Percentiles rank a stretch among this genome's conserved stretches.
phyloP scores from a whole-genome alignment of 2,113 vertebrate genomes.

The Aythya baeri region DNA sequence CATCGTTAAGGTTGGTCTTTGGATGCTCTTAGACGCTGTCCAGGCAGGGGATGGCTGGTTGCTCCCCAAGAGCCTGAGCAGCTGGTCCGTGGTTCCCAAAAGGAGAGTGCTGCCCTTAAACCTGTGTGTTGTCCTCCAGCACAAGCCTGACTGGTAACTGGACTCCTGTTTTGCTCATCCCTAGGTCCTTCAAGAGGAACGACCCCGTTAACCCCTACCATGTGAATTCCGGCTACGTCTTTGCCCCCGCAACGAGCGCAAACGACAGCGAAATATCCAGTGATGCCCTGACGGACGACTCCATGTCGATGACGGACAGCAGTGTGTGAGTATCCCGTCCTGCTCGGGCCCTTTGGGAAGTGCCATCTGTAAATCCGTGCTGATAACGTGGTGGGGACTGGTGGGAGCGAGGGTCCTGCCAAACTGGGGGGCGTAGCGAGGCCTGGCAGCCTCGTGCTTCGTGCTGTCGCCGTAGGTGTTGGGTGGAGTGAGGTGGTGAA shows the following conservation, averaged over 20 bases:
- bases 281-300: slow-evolving; percentile 93
- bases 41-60: not conserved
- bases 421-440: not conserved
- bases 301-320: slow-evolving; percentile 95
- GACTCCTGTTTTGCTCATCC: not conserved
- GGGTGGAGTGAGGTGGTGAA: not conserved
- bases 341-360: fast-evolving
- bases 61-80: not conserved
- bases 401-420: fast-evolving
- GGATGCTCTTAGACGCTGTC: not conserved
- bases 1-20: not conserved
- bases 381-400: fast-evolving
- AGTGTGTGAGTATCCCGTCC: slow-evolving; percentile 87
- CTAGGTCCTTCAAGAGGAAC: slow-evolving; percentile 88
- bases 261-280: slow-evolving; percentile 98
- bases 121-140: not conserved
- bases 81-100: fast-evolving
- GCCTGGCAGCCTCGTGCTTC: not conserved
- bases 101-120: fast-evolving
- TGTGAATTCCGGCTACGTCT: slow-evolving; percentile 86
- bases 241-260: slow-evolving; percentile 92
- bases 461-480: fast-evolving
- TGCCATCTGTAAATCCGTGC: fast-evolving
- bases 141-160: not conserved
- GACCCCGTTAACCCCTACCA: slow-evolving; percentile 86